phyloP scores from a whole-genome alignment of 1,140 invertebrate genomes.

The Pemphigus obesinymphae region DNA sequence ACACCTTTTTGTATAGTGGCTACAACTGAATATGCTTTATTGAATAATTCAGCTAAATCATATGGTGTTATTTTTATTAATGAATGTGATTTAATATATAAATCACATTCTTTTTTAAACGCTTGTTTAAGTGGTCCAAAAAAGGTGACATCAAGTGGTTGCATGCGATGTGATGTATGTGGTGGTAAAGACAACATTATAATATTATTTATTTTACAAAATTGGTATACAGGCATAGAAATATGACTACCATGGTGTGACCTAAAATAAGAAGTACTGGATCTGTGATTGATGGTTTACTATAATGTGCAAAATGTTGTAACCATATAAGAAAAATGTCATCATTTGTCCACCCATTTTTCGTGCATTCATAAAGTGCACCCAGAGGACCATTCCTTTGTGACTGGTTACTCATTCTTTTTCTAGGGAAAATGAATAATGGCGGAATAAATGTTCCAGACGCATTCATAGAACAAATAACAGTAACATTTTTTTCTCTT shows the following conservation, averaged over 20 bases:
- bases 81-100: neutral
- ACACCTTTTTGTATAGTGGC: neutral
- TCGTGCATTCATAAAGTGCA: slow-evolving; percentile 48
- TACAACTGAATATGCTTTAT: neutral
- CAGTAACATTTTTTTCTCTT: slow-evolving; percentile 52
- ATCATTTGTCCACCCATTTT: slow-evolving; percentile 49
- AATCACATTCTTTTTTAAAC: neutral
- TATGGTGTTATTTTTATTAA: neutral
- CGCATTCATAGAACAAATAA: slow-evolving; percentile 50
- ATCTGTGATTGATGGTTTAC: slow-evolving; percentile 42
- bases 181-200: slow-evolving; percentile 49
- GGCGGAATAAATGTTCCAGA: slow-evolving; percentile 51
- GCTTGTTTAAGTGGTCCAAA: slow-evolving; percentile 40
- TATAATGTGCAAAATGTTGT: slow-evolving; percentile 50
- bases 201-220: slow-evolving; percentile 46
- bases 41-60: neutral
- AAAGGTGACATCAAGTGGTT: slow-evolving; percentile 50
- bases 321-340: slow-evolving; percentile 47
- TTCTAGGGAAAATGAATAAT: slow-evolving; percentile 51
- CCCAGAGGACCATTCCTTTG: slow-evolving; percentile 52
- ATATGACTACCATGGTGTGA: slow-evolving; percentile 50
- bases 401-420: slow-evolving; percentile 50
- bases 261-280: slow-evolving; percentile 50
- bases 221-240: slow-evolving; percentile 45
- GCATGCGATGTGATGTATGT: slow-evolving; percentile 48